phyloP scores from a whole-genome alignment of 2,888 invertebrate genomes.

The Ophioninae sp. region DNA sequence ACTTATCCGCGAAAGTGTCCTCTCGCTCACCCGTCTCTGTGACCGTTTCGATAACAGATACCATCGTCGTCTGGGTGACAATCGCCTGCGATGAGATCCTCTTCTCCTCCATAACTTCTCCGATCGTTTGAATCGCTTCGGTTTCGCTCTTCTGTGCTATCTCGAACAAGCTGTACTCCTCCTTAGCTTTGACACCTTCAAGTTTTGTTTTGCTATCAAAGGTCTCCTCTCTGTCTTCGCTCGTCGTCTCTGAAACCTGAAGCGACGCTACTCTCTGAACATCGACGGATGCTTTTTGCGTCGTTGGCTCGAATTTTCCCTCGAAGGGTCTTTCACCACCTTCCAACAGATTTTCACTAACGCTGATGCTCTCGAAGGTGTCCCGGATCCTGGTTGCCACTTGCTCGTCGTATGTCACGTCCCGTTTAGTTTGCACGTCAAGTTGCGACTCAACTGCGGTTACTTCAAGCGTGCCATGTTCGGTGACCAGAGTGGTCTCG shows the following conservation, averaged over 20 bases:
- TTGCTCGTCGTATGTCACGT: slow-evolving; percentile 72
- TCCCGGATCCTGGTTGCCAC: slow-evolving; percentile 81
- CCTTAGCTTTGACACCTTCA: slow-evolving; percentile 55
- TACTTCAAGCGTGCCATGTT: slow-evolving; percentile 72
- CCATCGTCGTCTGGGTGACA: slow-evolving; percentile 69
- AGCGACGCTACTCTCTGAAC: slow-evolving; percentile 80
- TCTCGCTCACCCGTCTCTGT: slow-evolving; percentile 80
- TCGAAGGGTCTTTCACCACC: slow-evolving; percentile 80
- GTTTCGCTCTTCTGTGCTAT: slow-evolving; percentile 70
- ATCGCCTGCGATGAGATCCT: slow-evolving; percentile 69
- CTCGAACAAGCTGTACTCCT: slow-evolving; percentile 70
- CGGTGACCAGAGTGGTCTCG: slow-evolving; percentile 72
- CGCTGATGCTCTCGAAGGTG: slow-evolving; percentile 82
- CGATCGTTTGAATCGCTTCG: slow-evolving; percentile 71
- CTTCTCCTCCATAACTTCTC: slow-evolving; percentile 69
- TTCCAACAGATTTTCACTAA: slow-evolving; percentile 82
- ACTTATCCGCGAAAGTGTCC: slow-evolving; percentile 71
- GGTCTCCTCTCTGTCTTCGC: slow-evolving; percentile 78
- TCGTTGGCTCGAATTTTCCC: slow-evolving; percentile 76
- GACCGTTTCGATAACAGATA: slow-evolving; percentile 71
- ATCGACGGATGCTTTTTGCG: slow-evolving; percentile 80
- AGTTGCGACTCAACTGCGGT: slow-evolving; percentile 76
- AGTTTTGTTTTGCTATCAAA: slow-evolving; percentile 64
- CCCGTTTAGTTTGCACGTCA: slow-evolving; percentile 71
- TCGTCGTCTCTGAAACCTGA: slow-evolving; percentile 76